Evolutionary conservation across 2,113 vertebrate genomes (phyloP), one percentile per base, ranked within the genome.

Genomic region (Megalops atlanticus): DNA sequence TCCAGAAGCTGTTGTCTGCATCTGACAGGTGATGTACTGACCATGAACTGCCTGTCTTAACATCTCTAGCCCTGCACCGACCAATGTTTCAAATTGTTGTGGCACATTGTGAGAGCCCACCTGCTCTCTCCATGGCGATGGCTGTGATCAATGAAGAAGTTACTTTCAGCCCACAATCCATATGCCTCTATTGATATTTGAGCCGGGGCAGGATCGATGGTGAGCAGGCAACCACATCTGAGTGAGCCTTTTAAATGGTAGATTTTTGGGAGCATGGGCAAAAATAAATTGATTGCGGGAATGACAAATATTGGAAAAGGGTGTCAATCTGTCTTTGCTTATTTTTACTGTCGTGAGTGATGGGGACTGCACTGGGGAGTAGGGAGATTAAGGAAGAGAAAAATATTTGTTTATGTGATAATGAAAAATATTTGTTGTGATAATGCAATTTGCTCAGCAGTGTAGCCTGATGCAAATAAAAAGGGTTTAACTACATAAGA

Each of bases 171-270:
- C 92, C 92, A 90, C 89, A 86, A 94, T 95, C 94, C 91, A 95
- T 96, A 96, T 84, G 92, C 96, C 93, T 89, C 89, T 98, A 98
- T 98, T 95, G 97, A 98, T 96, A 96, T 97, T 96, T 97, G 90
- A 93, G 92, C 91, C 91, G 92, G 93, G 94, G 90, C 91, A 83
- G 89, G 92, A 97, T 99, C 96, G 89, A 98, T 98, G 93, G 64
- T 87, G 81, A 89, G 89, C 93, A 92, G 90, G 93, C 85, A 88
- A 90, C 91, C 90, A 91, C 91, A 90, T 94, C 94, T 94, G 92
- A 96, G 92, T 94, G 95, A 96, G 94, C 91, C 91, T 94, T 94
- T 95, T 96, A 96, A 96, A 95, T 95, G 93, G 93, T 89, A 88
- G 80, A 91, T 91, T 92, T 93, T 95, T 89, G 92, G 93, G 90